These are phyloP conservation scores for Arizona elegans DNA, from an alignment of 2,113 vertebrate genomes.

Conservation along the genomic window DNA sequence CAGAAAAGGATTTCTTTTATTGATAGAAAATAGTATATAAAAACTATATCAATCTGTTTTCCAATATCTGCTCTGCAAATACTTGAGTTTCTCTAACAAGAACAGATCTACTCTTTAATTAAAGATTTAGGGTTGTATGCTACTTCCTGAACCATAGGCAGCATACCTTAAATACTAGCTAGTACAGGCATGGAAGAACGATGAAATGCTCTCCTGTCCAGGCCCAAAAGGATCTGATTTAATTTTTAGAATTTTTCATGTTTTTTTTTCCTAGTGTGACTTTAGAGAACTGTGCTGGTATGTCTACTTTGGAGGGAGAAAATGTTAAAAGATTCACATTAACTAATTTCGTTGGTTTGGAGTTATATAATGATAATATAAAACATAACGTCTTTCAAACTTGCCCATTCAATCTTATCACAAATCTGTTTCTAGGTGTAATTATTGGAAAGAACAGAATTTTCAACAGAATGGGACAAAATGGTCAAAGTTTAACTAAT, in stretches of 20 bases:
- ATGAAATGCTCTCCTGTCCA: background rate
- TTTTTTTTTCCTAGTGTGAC: background rate
- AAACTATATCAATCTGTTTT: background rate
- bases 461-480: background rate
- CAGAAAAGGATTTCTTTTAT: background rate
- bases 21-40: background rate
- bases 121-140: background rate
- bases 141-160: background rate
- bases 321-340: background rate
- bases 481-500: slow-evolving; percentile 28
- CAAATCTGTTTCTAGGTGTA: background rate
- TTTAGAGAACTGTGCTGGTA: background rate
- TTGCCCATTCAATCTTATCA: background rate
- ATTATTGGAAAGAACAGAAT: background rate
- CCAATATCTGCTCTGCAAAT: background rate
- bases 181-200: background rate
- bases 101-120: background rate
- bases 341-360: background rate
- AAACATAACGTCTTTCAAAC: background rate
- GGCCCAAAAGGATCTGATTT: background rate
- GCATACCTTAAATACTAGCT: background rate
- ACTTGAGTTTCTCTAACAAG: background rate
- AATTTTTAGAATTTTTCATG: background rate
- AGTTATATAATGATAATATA: background rate
- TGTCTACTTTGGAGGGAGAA: background rate